Percentiles rank a stretch among this genome's conserved stretches.
Evolutionary conservation across 2,797 vertebrate species (phyloP).

Genomic region (Xiphorhynchus erythropygius): DNA sequence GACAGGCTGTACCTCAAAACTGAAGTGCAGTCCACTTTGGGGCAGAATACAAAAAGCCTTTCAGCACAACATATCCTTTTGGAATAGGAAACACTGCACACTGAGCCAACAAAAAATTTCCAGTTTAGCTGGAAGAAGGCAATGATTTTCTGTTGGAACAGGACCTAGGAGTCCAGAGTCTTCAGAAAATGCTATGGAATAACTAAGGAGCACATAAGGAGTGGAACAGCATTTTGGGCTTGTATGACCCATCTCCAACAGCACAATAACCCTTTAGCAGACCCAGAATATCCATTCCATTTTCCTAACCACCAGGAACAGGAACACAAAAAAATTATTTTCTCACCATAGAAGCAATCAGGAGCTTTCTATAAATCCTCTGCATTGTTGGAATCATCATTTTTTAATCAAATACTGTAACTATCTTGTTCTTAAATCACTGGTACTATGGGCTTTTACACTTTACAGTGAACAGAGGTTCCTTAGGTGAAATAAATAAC

Average conservation of each 20-base stretch:
- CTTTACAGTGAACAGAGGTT: neutral
- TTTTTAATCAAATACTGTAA: neutral
- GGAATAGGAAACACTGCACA: neutral
- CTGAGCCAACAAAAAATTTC: neutral
- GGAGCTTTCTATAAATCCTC: neutral
- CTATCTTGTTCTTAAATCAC: neutral
- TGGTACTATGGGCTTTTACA: fast-evolving
- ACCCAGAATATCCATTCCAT: neutral
- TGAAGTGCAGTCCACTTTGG: neutral
- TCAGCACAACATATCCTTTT: neutral
- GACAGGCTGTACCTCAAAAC: neutral
- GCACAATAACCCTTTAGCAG: neutral
- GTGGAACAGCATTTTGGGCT: neutral
- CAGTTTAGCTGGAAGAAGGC: neutral
- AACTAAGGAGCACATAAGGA: neutral
- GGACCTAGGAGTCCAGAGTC: neutral
- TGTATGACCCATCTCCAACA: neutral
- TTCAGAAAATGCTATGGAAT: neutral
- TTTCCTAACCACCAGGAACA: neutral
- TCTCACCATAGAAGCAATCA: neutral
- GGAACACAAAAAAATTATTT: neutral
- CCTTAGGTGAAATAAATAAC: neutral
- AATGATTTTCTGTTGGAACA: neutral
- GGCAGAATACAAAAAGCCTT: neutral
- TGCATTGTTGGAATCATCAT: neutral